Evolutionary conservation across 2,888 invertebrate species (phyloP), one percentile per base, ranked within the genome.

Genomic region (Apotomis turbidana): DNA sequence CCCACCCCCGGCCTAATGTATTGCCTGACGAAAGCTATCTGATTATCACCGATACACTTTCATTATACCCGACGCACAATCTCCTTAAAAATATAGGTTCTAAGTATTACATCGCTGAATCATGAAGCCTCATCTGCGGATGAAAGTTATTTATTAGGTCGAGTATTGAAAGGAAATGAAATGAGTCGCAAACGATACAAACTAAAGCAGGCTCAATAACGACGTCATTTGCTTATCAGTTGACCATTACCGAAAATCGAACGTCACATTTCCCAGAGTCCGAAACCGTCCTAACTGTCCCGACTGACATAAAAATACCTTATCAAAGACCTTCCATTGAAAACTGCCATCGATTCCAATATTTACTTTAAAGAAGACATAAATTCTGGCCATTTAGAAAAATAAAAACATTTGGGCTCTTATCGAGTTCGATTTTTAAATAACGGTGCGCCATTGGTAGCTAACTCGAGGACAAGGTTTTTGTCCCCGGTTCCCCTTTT

Each of bases 221-320:
- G 92, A 91, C 87, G 79, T 91, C 92, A 89, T 93, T 93, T 93
- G 88, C 93, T 92, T 93, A 93, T 93, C 93, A 91, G 90, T 90
- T 93, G 93, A 93, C 93, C 93, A 91, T 93, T 93, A 91, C 91
- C 86, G 89, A 90, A 91, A 93, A 93, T 91, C 91, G 93, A 93
- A 91, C 87, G 87, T 87, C 85, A 89, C 91, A 92, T 93, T 92
- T 91, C 89, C 87, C 89, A 87, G 85, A 85, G 91, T 91, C 92
- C 93, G 88, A 90, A 87, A 84, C 77, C 74, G 68, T 76, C 68
- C 77, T 71, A 76, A 70, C 58, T 83, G 82, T 75, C 74, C 73
- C 81, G 85, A 87, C 86, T 83, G 87, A 90, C 80, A 93, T 91
- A 92, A 93, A 92, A 91, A 87, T 85, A 87, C 84, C 90, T 92